Conservation (phyloP, 2,113 vertebrate species). For the Prunella himalayana region DNA sequence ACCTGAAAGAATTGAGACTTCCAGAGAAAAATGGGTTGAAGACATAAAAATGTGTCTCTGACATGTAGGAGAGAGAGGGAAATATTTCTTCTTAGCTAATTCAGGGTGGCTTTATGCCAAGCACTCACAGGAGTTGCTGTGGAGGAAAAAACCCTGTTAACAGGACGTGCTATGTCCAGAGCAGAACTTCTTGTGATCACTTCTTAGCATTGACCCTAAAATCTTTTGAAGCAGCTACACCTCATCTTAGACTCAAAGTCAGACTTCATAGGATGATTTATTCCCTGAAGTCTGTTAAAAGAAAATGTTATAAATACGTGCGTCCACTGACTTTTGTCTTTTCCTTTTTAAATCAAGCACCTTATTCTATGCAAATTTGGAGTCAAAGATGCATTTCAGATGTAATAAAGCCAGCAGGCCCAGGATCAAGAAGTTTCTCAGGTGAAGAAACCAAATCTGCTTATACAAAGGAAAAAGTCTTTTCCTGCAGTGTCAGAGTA, state of each 20-base stretch:
- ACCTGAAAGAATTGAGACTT: background rate
- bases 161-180: background rate
- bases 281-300: background rate
- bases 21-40: background rate
- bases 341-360: conserved; percentile 40
- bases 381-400: conserved; percentile 14
- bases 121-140: background rate
- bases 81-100: conserved; percentile 26
- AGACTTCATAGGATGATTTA: background rate
- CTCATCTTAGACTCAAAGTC: background rate
- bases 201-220: background rate
- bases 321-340: conserved; percentile 10
- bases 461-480: conserved; percentile 48
- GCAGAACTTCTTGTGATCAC: background rate
- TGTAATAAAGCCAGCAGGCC: conserved; percentile 25
- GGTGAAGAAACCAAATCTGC: conserved; percentile 56
- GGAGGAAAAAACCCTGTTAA: background rate
- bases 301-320: background rate
- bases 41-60: background rate
- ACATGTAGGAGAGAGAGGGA: background rate
- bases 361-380: conserved; percentile 23
- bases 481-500: conserved; percentile 37
- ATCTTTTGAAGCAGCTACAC: background rate
- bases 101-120: background rate
- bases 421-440: conserved; percentile 47